A percentile compares a stretch with the other conserved stretches of the same genome.
These are phyloP conservation scores for Motacilla alba DNA, from an alignment of 2,113 vertebrate genomes.

Conservation along the genomic window DNA sequence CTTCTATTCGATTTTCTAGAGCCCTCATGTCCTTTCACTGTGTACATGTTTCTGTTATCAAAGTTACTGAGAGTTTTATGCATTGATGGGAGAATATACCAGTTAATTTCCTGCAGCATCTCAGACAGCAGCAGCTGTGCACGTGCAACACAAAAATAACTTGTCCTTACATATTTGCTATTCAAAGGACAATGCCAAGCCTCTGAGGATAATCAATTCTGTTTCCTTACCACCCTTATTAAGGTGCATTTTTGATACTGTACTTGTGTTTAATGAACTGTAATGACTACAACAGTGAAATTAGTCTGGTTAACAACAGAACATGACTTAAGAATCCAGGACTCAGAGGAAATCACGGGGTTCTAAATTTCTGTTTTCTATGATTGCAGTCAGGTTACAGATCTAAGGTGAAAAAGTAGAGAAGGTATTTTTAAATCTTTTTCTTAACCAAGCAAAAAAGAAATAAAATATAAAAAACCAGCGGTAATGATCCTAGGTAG, in stretches of 20 bases:
- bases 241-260: background rate
- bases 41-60: background rate
- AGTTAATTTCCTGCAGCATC: background rate
- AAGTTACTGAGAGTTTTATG: background rate
- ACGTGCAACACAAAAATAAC: conserved; percentile 13
- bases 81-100: background rate
- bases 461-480: background rate
- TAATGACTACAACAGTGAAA: background rate
- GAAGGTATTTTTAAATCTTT: background rate
- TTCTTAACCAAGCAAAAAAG: background rate
- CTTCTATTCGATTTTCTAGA: background rate
- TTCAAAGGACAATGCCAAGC: background rate
- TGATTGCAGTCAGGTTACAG: background rate
- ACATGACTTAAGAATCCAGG: background rate
- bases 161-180: background rate
- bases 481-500: background rate
- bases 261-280: background rate
- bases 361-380: background rate
- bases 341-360: background rate
- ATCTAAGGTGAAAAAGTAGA: background rate
- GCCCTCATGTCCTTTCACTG: background rate
- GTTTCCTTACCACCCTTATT: conserved; percentile 16
- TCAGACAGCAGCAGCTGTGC: background rate
- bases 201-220: conserved; percentile 13
- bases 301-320: background rate